Evolutionary conservation across 2,888 invertebrate species (phyloP).

Genomic region (Caenorhabditis macrosperma): DNA sequence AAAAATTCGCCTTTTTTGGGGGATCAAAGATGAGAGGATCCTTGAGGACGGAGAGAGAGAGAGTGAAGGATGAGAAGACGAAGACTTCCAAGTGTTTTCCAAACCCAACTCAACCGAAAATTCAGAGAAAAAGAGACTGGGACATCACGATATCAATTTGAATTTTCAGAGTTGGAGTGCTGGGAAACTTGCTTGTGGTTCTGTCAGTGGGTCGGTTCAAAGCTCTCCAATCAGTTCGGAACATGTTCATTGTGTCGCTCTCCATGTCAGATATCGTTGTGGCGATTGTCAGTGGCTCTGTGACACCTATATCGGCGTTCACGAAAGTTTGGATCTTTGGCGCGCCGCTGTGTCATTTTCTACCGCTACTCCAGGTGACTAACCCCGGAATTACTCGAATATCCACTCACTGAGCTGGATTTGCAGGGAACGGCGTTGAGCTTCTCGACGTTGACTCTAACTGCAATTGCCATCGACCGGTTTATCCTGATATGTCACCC

Average conservation of each 20-base stretch:
- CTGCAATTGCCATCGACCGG: conserved; percentile 96
- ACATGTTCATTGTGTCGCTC: conserved; percentile 78
- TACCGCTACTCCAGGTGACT: conserved; percentile 89
- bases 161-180: conserved; percentile 74
- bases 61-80: background rate
- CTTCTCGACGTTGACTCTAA: conserved; percentile 95
- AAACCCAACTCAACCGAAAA: too few species aligned
- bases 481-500: conserved; percentile 82
- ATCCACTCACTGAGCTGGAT: background rate
- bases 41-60: background rate
- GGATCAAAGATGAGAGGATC: conserved; percentile 44
- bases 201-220: conserved; percentile 72
- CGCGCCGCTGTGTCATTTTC: conserved; percentile 90
- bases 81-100: conserved; percentile 32
- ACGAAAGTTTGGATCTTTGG: conserved; percentile 94
- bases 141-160: background rate
- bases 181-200: conserved; percentile 77
- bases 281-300: conserved; percentile 90
- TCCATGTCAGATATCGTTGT: conserved; percentile 89
- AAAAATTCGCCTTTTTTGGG: conserved; percentile 9
- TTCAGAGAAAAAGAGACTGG: background rate
- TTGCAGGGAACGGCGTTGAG: conserved; percentile 89
- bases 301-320: conserved; percentile 95
- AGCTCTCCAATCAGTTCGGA: conserved; percentile 77
- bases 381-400: background rate